Percentiles rank a stretch among this genome's conserved stretches.
Conservation (phyloP, 2,888 invertebrate species). For the Merodon equestris region DNA sequence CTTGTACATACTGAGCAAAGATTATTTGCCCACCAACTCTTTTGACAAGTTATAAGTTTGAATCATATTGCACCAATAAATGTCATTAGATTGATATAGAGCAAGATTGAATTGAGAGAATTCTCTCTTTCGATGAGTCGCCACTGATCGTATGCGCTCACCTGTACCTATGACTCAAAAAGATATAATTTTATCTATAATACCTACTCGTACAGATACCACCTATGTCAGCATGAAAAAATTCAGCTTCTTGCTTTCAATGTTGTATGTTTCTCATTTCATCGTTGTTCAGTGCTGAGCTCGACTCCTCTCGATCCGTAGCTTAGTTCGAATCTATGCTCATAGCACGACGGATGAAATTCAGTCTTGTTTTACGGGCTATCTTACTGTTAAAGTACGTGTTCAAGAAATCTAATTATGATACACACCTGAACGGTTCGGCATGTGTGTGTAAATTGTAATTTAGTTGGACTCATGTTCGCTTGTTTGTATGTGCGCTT, state of each 20-base stretch:
- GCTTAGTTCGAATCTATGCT: slow-evolving; percentile 65
- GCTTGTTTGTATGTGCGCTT: slow-evolving; percentile 44
- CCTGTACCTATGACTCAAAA: slow-evolving; percentile 63
- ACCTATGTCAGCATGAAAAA: slow-evolving; percentile 52
- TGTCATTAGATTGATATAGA: too few relatives aligned
- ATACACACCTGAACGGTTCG: slow-evolving; percentile 61
- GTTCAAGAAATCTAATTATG: slow-evolving; percentile 65
- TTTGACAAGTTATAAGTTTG: too few relatives aligned
- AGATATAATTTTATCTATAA: slow-evolving; percentile 55
- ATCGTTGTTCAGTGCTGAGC: slow-evolving; percentile 29
- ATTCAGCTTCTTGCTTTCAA: slow-evolving; percentile 49
- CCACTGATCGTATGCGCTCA: slow-evolving; percentile 56
- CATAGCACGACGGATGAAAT: slow-evolving; percentile 54
- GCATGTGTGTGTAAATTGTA: slow-evolving; percentile 48
- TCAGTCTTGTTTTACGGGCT: slow-evolving; percentile 55
- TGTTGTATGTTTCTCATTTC: slow-evolving; percentile 14
- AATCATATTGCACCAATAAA: too few relatives aligned
- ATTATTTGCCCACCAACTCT: too few relatives aligned
- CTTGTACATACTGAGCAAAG: too few relatives aligned
- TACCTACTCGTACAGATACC: slow-evolving; percentile 10
- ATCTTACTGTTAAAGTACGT: slow-evolving; percentile 59
- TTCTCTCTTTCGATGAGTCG: slow-evolving; percentile 41
- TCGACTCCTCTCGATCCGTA: slow-evolving; percentile 40
- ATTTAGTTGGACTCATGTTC: slow-evolving; percentile 46
- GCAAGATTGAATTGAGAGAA: too few relatives aligned